A percentile compares a stretch with the other conserved stretches of the same genome.
Evolutionary conservation across 2,888 invertebrate genomes (phyloP).

Genomic region (Julus scanicus): DNA sequence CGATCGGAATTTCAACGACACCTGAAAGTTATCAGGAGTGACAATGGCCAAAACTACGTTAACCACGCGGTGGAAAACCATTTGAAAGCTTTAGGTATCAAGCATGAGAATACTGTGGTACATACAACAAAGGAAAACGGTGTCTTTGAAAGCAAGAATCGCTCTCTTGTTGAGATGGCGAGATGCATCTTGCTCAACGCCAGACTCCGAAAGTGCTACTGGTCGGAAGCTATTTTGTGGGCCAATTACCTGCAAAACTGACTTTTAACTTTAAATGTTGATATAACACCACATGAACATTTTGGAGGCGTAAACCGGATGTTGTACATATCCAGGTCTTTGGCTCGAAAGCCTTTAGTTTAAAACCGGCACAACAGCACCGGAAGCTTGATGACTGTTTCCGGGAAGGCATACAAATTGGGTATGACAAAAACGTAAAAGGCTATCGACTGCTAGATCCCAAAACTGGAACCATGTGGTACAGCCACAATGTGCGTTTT

Average conservation of each 20-base stretch:
- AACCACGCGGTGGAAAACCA: too few relatives aligned
- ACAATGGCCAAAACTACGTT: too few relatives aligned
- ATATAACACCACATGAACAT: conserved; percentile 59
- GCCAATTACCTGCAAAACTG: conserved; percentile 60
- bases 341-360: conserved; percentile 57
- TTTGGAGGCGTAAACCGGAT: conserved; percentile 56
- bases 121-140: conserved; percentile 61
- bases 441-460: neutral
- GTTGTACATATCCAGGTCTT: conserved; percentile 59
- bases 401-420: neutral
- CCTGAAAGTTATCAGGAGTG: too few relatives aligned
- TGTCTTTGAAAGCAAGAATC: conserved; percentile 60
- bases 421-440: neutral
- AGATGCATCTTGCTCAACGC: conserved; percentile 50
- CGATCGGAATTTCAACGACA: too few relatives aligned
- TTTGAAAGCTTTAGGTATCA: too few relatives aligned
- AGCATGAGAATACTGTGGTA: conserved; percentile 42
- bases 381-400: neutral
- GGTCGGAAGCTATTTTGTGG: conserved; percentile 60
- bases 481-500: too few relatives aligned
- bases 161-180: conserved; percentile 60
- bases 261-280: conserved; percentile 51
- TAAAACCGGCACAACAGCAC: conserved; percentile 51
- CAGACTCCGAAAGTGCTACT: conserved; percentile 58
- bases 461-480: neutral